Conservation (phyloP, 2,888 invertebrate species). For the Choristoneura rosaceana region DNA sequence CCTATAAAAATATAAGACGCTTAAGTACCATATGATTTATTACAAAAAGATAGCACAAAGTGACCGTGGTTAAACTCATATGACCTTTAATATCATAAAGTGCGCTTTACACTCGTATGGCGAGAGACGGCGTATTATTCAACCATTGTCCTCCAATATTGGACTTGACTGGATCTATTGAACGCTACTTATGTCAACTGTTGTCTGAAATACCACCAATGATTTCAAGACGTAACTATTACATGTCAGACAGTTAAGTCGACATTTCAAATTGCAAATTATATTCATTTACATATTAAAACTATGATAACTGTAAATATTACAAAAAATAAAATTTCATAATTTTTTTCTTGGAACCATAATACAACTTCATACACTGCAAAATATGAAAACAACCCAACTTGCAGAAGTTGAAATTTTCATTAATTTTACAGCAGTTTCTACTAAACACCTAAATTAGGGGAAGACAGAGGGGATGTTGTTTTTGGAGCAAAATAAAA, state of each 20-base stretch:
- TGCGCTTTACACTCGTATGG: slow-evolving; percentile 35
- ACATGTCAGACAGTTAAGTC: neutral
- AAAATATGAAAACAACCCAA: too few relatives aligned
- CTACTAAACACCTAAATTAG: neutral
- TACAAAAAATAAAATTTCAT: too few relatives aligned
- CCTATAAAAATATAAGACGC: slow-evolving; percentile 18
- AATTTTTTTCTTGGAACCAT: too few relatives aligned
- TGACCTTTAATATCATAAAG: slow-evolving; percentile 39
- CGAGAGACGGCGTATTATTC: slow-evolving; percentile 52
- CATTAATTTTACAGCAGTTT: neutral
- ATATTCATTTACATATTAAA: too few relatives aligned
- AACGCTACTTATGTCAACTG: slow-evolving; percentile 53
- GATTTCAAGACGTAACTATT: slow-evolving; percentile 1
- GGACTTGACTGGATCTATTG: slow-evolving; percentile 62
- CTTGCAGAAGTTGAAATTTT: too few relatives aligned
- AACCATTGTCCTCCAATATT: slow-evolving; percentile 78
- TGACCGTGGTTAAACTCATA: slow-evolving; percentile 37
- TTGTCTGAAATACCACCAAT: slow-evolving; percentile 32
- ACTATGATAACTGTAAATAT: too few relatives aligned
- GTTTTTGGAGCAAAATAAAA: neutral
- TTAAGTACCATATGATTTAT: slow-evolving; percentile 39
- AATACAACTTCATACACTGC: too few relatives aligned
- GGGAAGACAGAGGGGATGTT: neutral
- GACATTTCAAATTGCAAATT: too few relatives aligned
- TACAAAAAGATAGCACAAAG: slow-evolving; percentile 47